phyloP scores from a whole-genome alignment of 2,113 vertebrate species.

The Rhinolophus sinicus region DNA sequence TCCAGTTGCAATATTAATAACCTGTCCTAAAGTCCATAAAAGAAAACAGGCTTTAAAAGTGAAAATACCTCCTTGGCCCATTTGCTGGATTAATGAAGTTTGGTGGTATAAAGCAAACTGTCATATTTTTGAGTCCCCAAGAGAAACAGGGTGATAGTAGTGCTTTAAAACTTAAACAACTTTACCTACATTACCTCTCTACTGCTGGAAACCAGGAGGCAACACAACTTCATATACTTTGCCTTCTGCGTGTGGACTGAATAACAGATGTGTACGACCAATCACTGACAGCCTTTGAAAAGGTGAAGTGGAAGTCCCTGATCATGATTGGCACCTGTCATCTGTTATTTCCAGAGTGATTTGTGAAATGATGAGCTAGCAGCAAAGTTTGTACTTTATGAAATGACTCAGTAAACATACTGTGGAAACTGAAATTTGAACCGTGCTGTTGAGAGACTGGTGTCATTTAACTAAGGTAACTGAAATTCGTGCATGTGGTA shows the following conservation, averaged over 20 bases:
- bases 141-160: neutral
- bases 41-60: neutral
- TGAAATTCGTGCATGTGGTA: neutral
- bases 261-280: neutral
- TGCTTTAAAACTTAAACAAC: conserved; percentile 34
- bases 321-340: neutral
- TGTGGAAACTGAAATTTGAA: neutral
- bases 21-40: neutral
- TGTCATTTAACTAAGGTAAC: neutral
- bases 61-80: neutral
- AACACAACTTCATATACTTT: neutral
- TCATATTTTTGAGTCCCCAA: neutral
- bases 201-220: neutral
- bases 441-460: neutral
- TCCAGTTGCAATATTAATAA: neutral
- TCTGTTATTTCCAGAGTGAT: neutral
- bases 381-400: neutral
- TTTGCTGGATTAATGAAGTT: conserved; percentile 16
- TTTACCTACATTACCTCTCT: neutral
- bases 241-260: neutral
- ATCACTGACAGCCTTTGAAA: neutral
- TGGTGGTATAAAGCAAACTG: neutral
- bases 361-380: neutral
- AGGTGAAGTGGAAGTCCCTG: neutral
- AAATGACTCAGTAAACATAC: neutral